Evolutionary conservation across 1,140 invertebrate genomes (phyloP), one percentile per base, ranked within the genome.

Genomic region (Amphibalanus amphitrite): DNA sequence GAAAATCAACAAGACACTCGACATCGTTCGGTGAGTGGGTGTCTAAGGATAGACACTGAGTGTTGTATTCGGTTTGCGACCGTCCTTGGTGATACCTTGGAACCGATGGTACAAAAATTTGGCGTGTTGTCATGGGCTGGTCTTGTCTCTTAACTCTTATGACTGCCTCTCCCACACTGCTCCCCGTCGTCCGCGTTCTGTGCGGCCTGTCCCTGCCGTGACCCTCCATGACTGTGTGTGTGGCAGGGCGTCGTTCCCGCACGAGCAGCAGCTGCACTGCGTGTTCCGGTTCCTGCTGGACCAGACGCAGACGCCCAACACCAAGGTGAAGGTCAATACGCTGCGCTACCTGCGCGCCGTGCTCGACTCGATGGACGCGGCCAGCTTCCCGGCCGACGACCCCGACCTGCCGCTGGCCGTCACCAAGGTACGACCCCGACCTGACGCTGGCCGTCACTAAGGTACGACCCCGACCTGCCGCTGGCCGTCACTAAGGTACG

Each of bases 231-330:
- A 69, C 28, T 8, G 8, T 10, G 33, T 28, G 69, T n/a, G n/a
- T 33, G n/a, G 28, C 72, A 67, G 75, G 85, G 85, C 38, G 17
- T 84, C 82, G 69, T 89, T 89, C 79, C 80, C 85, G n/a, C 82
- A 80, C 72, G 84, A 87, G 73, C 81, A 85, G 71, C 84, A 89
- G 76, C 82, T 90, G 75, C 82, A 82, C 71, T 83, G 84, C 67
- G 81, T 89, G 59, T 83, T 86, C 75, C 82, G 89, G 78, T 93
- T 94, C 81, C 82, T 97, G 26, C 88, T 89, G 68, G 94, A 97
- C 82, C 86, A 89, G 23, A 91, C 92, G 15, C 92, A 96, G 79
- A 93, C 92, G 23, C 93, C 92, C 1, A 95, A 91, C 76, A 83
- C 87, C 0, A 91, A 90, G 78, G 92, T 93, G 30, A 90, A 90